phyloP scores from a whole-genome alignment of 2,113 vertebrate genomes.

The Elgaria multicarinata region DNA sequence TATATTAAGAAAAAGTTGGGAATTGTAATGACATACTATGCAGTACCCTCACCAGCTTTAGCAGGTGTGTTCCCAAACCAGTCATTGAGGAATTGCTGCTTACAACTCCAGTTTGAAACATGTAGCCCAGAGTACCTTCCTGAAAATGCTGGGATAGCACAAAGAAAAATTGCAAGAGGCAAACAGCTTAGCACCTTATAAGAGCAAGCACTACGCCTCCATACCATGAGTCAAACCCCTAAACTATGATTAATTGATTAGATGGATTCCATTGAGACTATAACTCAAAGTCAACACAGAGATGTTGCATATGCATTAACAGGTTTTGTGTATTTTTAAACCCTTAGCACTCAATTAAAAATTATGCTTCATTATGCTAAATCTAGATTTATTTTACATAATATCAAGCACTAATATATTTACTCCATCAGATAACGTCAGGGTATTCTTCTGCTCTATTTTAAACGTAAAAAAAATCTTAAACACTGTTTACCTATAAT shows the following conservation, averaged over 20 bases:
- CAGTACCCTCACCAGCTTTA: not conserved
- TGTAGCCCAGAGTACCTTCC: not conserved
- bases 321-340: constrained; percentile 51
- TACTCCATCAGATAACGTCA: constrained; percentile 48
- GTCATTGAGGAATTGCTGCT: not conserved
- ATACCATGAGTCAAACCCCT: not conserved
- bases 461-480: constrained; percentile 46
- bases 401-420: constrained; percentile 55
- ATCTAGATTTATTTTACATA: constrained; percentile 23
- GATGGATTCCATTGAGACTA: constrained; percentile 7
- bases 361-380: constrained; percentile 45
- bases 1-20: not conserved
- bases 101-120: not conserved
- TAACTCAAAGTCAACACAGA: constrained; percentile 4
- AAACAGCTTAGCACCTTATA: not conserved
- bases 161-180: not conserved
- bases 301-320: constrained; percentile 56
- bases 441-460: constrained; percentile 40
- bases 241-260: constrained; percentile 19
- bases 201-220: not conserved
- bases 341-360: constrained; percentile 51
- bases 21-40: not conserved
- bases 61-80: not conserved
- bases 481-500: not conserved
- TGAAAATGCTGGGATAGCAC: not conserved